phyloP scores from a whole-genome alignment of 2,113 vertebrate species.

The Platichthys stellatus region DNA sequence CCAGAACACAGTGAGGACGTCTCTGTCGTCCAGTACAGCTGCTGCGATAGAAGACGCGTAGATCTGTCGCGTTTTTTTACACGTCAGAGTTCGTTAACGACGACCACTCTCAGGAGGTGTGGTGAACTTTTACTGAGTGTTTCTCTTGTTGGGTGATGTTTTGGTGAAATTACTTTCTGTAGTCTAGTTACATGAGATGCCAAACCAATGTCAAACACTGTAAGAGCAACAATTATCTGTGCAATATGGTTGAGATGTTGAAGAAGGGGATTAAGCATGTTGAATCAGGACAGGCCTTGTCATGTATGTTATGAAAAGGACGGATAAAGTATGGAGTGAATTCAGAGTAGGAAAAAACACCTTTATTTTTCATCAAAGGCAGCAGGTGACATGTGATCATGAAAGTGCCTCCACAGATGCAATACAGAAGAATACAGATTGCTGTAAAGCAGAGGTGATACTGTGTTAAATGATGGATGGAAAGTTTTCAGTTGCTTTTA shows the following conservation, averaged over 20 bases:
- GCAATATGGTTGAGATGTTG: background rate
- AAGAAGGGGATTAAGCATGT: conserved; percentile 51
- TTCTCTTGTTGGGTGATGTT: conserved; percentile 22
- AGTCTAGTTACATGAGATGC: conserved; percentile 22
- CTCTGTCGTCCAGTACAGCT: conserved; percentile 47
- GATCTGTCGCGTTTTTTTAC: background rate
- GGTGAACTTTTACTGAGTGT: conserved; percentile 12
- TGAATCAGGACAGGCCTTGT: conserved; percentile 29
- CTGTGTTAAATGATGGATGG: background rate
- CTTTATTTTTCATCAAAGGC: conserved; percentile 1
- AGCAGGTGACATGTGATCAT: background rate
- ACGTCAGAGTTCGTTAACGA: conserved; percentile 14
- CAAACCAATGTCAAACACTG: background rate
- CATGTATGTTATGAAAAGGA: conserved; percentile 34
- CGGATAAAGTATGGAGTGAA: conserved; percentile 11
- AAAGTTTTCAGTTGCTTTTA: conserved; percentile 22
- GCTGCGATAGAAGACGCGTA: conserved; percentile 64
- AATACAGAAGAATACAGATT: background rate
- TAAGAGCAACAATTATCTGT: conserved; percentile 13
- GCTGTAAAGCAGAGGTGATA: background rate
- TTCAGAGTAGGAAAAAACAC: background rate
- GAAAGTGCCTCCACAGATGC: background rate
- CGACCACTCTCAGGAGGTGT: background rate
- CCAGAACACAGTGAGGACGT: conserved; percentile 48
- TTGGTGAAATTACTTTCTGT: conserved; percentile 16